A percentile compares a stretch with the other conserved stretches of the same genome.
These are phyloP conservation scores for Drosophila ambigua DNA, from an alignment of 1,140 invertebrate genomes.

Conservation along the genomic window DNA sequence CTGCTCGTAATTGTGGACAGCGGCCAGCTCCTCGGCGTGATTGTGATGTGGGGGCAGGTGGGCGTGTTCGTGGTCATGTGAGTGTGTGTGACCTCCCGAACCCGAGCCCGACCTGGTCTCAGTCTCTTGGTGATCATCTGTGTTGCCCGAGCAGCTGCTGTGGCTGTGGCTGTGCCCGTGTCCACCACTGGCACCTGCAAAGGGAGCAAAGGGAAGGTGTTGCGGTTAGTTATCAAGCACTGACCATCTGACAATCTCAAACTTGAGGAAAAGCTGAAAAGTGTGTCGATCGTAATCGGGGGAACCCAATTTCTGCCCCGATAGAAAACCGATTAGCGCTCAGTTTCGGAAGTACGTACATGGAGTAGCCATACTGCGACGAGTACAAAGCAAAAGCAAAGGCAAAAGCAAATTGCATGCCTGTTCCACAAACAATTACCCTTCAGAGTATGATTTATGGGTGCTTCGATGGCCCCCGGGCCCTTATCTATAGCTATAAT, in stretches of 20 bases:
- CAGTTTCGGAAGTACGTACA: not conserved
- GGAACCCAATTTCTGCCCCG: conserved; percentile 3
- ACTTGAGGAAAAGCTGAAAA: conserved; percentile 3
- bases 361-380: not conserved
- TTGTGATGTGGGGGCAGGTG: conserved; percentile 37
- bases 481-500: conserved; percentile 25
- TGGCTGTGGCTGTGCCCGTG: conserved; percentile 72
- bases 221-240: conserved; percentile 8
- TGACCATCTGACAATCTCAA: not conserved
- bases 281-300: conserved; percentile 33
- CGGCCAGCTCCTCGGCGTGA: conserved; percentile 52
- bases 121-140: conserved; percentile 43
- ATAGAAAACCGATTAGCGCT: conserved; percentile 10
- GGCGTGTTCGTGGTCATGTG: conserved; percentile 39
- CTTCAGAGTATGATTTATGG: conserved; percentile 29
- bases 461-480: not conserved
- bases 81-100: conserved; percentile 8
- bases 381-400: too few relatives aligned
- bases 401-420: too few relatives aligned
- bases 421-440: conserved; percentile 5
- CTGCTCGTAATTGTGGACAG: conserved; percentile 67
- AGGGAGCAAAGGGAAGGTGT: not conserved
- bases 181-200: conserved; percentile 63
- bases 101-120: conserved; percentile 26
- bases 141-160: conserved; percentile 40